phyloP scores from a whole-genome alignment of 2,113 vertebrate genomes.

The Diadophis punctatus region DNA sequence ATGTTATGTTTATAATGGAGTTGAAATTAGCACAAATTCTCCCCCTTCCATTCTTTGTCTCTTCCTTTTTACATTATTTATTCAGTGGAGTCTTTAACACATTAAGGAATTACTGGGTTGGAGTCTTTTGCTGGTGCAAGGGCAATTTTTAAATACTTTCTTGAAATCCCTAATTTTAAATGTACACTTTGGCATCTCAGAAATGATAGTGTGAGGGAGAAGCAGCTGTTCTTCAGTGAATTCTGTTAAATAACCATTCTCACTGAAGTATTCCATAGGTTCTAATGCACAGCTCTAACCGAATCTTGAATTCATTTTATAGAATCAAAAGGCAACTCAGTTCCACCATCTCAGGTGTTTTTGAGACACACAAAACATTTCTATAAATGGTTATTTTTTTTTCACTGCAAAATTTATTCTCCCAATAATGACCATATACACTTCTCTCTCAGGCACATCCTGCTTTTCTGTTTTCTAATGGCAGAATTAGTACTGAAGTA shows the following conservation, averaged over 20 bases:
- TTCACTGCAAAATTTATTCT: not conserved
- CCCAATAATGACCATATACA: not conserved
- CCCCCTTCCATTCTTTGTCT: conserved; percentile 4
- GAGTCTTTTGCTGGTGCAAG: not conserved
- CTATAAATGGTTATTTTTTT: not conserved
- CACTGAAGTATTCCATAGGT: not conserved
- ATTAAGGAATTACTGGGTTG: conserved; percentile 42
- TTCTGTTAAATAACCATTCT: not conserved
- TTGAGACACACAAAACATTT: not conserved
- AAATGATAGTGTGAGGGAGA: not conserved
- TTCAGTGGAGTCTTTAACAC: conserved; percentile 43
- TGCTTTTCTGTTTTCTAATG: conserved; percentile 38
- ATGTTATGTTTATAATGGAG: conserved; percentile 41
- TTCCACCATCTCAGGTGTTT: not conserved
- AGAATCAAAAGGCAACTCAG: not conserved
- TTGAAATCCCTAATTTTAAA: not conserved
- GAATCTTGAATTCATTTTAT: not conserved
- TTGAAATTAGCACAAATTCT: conserved; percentile 37
- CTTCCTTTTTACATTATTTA: conserved; percentile 27
- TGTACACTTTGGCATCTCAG: conserved; percentile 15
- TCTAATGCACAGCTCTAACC: not conserved
- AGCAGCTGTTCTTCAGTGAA: not conserved
- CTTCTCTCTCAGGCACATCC: conserved; percentile 14
- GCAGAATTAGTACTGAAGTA: conserved; percentile 21
- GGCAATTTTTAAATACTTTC: not conserved